Percentiles rank a stretch among this genome's conserved stretches.
Conservation (phyloP, 2,888 invertebrate species). For the Carabus problematicus region DNA sequence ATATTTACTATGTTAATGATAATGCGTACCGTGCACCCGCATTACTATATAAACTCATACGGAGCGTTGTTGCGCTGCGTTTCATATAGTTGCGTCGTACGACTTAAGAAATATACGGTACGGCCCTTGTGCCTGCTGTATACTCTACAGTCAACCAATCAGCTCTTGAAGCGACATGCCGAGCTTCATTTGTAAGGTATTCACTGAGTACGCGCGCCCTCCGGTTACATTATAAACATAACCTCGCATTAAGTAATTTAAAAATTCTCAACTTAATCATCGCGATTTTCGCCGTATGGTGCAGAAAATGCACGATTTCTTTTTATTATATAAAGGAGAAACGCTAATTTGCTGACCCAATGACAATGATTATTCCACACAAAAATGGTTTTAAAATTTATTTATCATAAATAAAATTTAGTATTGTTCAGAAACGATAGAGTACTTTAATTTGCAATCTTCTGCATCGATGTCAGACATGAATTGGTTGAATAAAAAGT, state of each 20-base stretch:
- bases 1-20: slow-evolving; percentile 11
- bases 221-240: slow-evolving; percentile 2
- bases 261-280: slow-evolving; percentile 15
- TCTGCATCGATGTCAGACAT: neutral
- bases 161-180: slow-evolving; percentile 27
- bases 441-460: neutral
- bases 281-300: neutral
- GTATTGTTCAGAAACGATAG: neutral
- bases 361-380: neutral
- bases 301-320: too few relatives aligned
- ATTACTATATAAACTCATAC: too few relatives aligned
- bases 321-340: too few relatives aligned
- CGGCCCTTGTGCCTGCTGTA: neutral
- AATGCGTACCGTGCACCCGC: too few relatives aligned
- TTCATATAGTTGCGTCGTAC: slow-evolving; percentile 12
- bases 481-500: slow-evolving; percentile 11
- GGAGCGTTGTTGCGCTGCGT: slow-evolving; percentile 10
- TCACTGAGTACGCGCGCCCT: slow-evolving; percentile 13
- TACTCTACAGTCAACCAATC: slow-evolving; percentile 14
- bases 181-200: slow-evolving; percentile 35
- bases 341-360: too few relatives aligned
- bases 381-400: too few relatives aligned
- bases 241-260: slow-evolving; percentile 23
- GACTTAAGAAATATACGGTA: neutral
- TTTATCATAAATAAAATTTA: neutral